These are phyloP conservation scores for Coilia nasus DNA, from an alignment of 2,797 vertebrate genomes.

Conservation along the genomic window DNA sequence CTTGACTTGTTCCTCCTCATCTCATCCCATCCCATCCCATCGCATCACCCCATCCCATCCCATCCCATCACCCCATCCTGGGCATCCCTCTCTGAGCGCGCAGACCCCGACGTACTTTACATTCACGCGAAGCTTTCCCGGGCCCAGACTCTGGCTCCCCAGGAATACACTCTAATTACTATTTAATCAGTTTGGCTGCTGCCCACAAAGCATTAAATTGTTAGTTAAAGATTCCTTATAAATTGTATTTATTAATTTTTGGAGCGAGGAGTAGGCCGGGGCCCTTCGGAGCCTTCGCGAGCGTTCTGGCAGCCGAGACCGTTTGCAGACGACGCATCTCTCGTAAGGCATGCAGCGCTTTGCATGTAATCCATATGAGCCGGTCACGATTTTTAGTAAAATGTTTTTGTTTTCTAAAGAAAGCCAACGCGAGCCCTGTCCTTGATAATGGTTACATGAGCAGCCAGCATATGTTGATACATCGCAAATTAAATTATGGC, in stretches of 20 bases:
- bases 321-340: neutral
- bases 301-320: neutral
- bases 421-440: neutral
- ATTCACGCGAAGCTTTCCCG: slow-evolving; percentile 65
- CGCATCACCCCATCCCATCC: neutral
- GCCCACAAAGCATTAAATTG: slow-evolving; percentile 78
- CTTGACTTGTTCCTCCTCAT: neutral
- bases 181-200: slow-evolving; percentile 79
- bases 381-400: neutral
- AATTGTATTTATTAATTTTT: slow-evolving; percentile 83
- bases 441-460: neutral
- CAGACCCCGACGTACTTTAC: slow-evolving; percentile 54
- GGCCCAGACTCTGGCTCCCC: slow-evolving; percentile 53
- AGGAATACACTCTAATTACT: slow-evolving; percentile 74
- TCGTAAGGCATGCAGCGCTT: neutral
- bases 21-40: neutral
- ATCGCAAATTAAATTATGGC: neutral
- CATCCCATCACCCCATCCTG: neutral
- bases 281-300: neutral
- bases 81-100: neutral
- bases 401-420: neutral
- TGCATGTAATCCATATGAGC: neutral
- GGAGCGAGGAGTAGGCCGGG: slow-evolving; percentile 63
- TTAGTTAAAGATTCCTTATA: slow-evolving; percentile 84
- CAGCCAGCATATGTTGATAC: neutral